phyloP scores from a whole-genome alignment of 2,113 vertebrate genomes.

The Rhinichthys klamathensis region DNA sequence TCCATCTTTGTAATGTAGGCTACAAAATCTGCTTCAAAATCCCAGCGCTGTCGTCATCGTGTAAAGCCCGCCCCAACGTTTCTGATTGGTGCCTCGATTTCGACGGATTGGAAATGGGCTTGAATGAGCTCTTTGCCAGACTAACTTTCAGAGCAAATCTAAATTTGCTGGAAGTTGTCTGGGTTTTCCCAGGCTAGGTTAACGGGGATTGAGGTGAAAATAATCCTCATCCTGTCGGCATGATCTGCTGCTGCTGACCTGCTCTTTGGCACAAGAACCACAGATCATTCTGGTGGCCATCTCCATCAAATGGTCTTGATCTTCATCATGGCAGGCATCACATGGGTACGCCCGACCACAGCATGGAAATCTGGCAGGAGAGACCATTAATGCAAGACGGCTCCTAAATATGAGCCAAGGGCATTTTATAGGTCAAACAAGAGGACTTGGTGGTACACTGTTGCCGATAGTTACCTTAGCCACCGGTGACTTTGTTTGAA shows the following conservation, averaged over 20 bases:
- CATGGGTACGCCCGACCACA: conserved; percentile 81
- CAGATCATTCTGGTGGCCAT: conserved; percentile 82
- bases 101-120: too few relatives aligned
- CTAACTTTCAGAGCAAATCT: too few relatives aligned
- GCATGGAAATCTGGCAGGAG: conserved; percentile 76
- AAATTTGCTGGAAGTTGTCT: too few relatives aligned
- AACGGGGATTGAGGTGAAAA: too few relatives aligned
- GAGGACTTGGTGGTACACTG: not conserved
- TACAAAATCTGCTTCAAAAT: too few relatives aligned
- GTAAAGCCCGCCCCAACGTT: too few relatives aligned
- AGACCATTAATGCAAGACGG: not conserved
- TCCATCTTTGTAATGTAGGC: too few relatives aligned
- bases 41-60: too few relatives aligned
- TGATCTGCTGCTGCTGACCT: conserved; percentile 66
- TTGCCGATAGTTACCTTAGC: conserved; percentile 72
- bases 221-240: not conserved
- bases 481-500: conserved; percentile 82
- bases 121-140: too few relatives aligned
- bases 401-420: not conserved
- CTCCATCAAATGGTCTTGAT: conserved; percentile 82
- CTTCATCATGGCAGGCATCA: conserved; percentile 78
- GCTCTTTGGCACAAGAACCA: conserved; percentile 81
- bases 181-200: too few relatives aligned
- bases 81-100: too few relatives aligned
- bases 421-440: conserved; percentile 7